Evolutionary conservation across 2,797 vertebrate genomes (phyloP).

Genomic region (Myotis daubentonii): DNA sequence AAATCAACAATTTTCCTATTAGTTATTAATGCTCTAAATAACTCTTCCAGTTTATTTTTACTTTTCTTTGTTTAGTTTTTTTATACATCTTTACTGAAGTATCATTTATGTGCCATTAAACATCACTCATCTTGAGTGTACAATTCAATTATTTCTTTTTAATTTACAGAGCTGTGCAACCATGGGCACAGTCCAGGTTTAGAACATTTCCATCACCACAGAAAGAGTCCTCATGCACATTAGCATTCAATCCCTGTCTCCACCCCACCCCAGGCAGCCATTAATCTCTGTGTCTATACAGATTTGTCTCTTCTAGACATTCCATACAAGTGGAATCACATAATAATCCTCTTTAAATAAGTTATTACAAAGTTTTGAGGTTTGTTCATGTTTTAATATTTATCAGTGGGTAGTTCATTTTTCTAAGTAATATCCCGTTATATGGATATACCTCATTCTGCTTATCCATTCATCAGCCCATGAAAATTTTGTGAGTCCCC

Average conservation of each 20-base stretch:
- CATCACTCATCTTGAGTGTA: neutral
- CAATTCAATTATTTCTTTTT: neutral
- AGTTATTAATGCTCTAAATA: conserved; percentile 43
- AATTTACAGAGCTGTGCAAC: neutral
- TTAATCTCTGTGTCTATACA: neutral
- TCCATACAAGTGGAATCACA: neutral
- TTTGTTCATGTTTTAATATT: neutral
- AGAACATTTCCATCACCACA: neutral
- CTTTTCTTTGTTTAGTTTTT: neutral
- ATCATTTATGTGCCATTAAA: conserved; percentile 6
- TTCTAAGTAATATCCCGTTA: neutral
- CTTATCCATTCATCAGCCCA: neutral
- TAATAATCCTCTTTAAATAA: neutral
- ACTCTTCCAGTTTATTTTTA: conserved; percentile 1
- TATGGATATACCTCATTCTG: neutral
- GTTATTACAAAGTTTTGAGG: neutral
- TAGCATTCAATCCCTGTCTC: neutral
- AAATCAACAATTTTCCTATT: neutral
- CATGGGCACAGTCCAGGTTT: neutral
- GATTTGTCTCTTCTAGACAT: neutral
- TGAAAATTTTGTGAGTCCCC: neutral
- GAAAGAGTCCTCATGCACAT: neutral
- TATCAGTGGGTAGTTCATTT: neutral
- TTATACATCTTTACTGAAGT: neutral
- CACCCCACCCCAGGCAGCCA: neutral